Evolutionary conservation across 2,113 vertebrate genomes (phyloP).

Genomic region (Heliornis fulica): DNA sequence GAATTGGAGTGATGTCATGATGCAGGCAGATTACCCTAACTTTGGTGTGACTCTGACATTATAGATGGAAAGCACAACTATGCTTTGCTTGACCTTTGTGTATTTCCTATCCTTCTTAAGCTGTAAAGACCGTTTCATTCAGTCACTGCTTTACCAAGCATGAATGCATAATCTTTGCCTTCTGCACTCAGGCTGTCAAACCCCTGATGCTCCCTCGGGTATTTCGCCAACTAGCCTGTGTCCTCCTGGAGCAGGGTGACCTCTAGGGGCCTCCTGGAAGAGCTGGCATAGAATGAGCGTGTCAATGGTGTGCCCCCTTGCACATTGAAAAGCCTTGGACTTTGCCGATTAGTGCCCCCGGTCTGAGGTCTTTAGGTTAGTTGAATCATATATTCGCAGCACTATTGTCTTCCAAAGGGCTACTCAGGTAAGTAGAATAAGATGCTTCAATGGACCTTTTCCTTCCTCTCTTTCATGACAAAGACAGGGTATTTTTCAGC

Average conservation of each 20-base stretch:
- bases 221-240: background rate
- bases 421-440: background rate
- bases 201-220: background rate
- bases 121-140: background rate
- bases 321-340: background rate
- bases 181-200: background rate
- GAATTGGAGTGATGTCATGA: background rate
- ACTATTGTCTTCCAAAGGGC: background rate
- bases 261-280: background rate
- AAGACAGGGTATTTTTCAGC: background rate
- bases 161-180: background rate
- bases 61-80: background rate
- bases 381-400: background rate
- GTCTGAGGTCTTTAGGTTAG: background rate
- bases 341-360: background rate
- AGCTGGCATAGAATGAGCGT: background rate
- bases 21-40: background rate
- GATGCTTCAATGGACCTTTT: background rate
- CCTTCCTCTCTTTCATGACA: background rate
- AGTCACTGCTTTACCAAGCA: background rate
- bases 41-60: background rate
- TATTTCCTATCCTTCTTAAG: background rate
- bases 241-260: background rate
- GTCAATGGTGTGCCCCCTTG: background rate
- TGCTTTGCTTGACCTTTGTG: background rate